phyloP scores from a whole-genome alignment of 1,140 invertebrate species.

The Sesamia nonagrioides region DNA sequence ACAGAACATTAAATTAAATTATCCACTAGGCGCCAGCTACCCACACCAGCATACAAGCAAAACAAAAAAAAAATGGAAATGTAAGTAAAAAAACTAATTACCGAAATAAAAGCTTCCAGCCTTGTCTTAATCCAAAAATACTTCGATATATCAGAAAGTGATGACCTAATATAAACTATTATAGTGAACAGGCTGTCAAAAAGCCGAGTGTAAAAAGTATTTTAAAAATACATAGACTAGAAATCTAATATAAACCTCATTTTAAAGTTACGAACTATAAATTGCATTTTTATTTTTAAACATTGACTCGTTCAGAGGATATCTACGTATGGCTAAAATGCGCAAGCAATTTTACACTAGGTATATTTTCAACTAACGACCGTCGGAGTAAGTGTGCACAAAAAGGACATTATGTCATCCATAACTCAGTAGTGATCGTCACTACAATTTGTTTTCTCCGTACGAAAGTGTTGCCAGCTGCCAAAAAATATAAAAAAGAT shows the following conservation, averaged over 20 bases:
- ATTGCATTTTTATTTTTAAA: slow-evolving; percentile 6
- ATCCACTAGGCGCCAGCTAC: too few species aligned
- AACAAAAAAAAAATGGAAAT: too few species aligned
- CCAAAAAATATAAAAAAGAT: slow-evolving; percentile 51
- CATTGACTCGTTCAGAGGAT: neutral
- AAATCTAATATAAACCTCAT: neutral
- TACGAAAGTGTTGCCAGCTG: slow-evolving; percentile 34
- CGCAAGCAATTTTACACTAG: slow-evolving; percentile 8
- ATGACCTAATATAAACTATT: too few species aligned
- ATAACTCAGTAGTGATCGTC: neutral
- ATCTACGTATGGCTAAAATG: neutral
- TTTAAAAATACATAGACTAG: neutral
- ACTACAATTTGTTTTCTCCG: slow-evolving; percentile 13
- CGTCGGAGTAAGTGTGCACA: neutral
- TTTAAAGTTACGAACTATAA: neutral
- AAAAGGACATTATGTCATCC: neutral
- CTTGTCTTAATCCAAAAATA: too few species aligned
- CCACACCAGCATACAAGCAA: too few species aligned
- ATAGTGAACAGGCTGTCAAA: too few species aligned
- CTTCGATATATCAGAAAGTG: too few species aligned
- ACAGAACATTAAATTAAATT: too few species aligned
- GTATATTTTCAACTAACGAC: slow-evolving; percentile 8
- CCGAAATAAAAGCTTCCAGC: too few species aligned
- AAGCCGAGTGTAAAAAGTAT: neutral
- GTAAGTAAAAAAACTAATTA: too few species aligned